Evolutionary conservation across 2,113 vertebrate species (phyloP), one percentile per base, ranked within the genome.

Genomic region (Plotosus lineatus): DNA sequence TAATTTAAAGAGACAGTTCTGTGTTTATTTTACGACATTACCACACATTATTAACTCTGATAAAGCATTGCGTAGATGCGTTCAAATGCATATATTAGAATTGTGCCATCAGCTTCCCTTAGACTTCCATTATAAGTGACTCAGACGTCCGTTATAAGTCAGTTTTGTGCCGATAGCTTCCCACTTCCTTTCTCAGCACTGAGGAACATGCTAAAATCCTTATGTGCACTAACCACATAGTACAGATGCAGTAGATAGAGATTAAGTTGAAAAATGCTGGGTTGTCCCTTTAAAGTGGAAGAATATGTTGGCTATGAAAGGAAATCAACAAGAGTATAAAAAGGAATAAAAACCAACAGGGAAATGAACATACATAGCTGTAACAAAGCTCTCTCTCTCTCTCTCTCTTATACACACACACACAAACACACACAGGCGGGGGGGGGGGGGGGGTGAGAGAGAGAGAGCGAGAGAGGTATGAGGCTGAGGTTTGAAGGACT

Each of bases 341-440:
- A 42, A 68, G 17, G n/a, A 14, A 71, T 28, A 48, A 15, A 48
- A 71, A 3, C 44, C n/a, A n/a, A n/a, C n/a, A 71, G 31, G 7
- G 48, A 42, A 38, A 40, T 58, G 55, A n/a, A n/a, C n/a, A n/a
- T n/a, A n/a, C n/a, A n/a, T 56, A 56, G 26, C 33, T 19, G 12
- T 42, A 66, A 53, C n/a, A 83, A 36, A 55, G n/a, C n/a, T n/a
- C n/a, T n/a, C n/a, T n/a, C n/a, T n/a, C n/a, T n/a, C n/a, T n/a
- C n/a, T n/a, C n/a, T n/a, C n/a, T n/a, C n/a, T n/a, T n/a, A n/a
- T 3, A 53, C 55, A 72, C 15, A 61, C 53, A 77, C 36, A 51
- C 69, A 58, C 60, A 74, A 21, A 53, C 55, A 79, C 68, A 50
- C 63, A 50, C 14, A 21, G 2, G n/a, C n/a, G n/a, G n/a, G n/a